Evolutionary conservation across 2,113 vertebrate genomes (phyloP).

Genomic region (Polyodon spathula): DNA sequence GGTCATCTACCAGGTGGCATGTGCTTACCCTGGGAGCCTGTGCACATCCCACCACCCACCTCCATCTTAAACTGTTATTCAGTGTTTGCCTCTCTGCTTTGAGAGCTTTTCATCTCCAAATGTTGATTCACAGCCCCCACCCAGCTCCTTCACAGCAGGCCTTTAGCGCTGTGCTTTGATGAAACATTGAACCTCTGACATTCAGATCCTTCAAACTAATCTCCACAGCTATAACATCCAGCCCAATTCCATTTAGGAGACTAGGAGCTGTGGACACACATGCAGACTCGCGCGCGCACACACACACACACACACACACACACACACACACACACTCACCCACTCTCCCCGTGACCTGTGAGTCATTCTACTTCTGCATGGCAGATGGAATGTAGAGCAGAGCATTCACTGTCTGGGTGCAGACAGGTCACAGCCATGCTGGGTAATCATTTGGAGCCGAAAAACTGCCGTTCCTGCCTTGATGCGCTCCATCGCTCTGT

Average conservation of each 20-base stretch:
- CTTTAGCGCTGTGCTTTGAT: neutral
- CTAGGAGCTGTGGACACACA: conserved; percentile 10
- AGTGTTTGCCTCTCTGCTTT: neutral
- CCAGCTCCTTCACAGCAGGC: neutral
- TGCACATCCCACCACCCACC: neutral
- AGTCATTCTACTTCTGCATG: too few relatives aligned
- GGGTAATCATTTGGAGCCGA: too few relatives aligned
- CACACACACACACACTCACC: neutral
- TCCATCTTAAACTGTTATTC: neutral
- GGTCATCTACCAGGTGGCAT: too few relatives aligned
- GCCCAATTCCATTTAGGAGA: neutral
- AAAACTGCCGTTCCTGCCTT: too few relatives aligned
- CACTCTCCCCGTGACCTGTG: neutral
- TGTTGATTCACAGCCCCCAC: neutral
- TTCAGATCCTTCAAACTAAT: conserved; percentile 17
- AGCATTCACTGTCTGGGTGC: too few relatives aligned
- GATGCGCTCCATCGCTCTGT: too few relatives aligned
- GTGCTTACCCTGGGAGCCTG: neutral
- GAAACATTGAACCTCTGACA: conserved; percentile 5
- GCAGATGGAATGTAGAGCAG: too few relatives aligned
- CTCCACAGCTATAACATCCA: conserved; percentile 8
- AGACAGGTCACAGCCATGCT: too few relatives aligned
- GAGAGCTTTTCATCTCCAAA: neutral
- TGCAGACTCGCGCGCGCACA: conserved; percentile 4
- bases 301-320: conserved; percentile 9